Percentiles rank a stretch among this genome's conserved stretches.
Conservation (phyloP, 1,140 invertebrate species). For the Microvelia longipes region DNA sequence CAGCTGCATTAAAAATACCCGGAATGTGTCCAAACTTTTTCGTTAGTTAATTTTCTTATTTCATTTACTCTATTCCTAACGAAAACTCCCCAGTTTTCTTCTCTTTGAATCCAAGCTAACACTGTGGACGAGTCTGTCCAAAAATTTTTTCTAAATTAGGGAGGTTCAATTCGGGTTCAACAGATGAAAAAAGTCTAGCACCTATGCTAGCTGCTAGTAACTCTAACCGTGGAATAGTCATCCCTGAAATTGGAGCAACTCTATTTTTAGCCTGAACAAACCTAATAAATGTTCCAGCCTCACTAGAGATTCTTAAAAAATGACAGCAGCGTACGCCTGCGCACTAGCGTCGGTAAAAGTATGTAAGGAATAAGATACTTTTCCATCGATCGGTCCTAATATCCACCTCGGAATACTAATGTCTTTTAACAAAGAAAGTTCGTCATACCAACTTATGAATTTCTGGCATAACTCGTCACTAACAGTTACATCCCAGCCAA, state of each 20-base stretch:
- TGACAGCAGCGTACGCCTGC: constrained; percentile 22
- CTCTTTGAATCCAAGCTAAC: constrained; percentile 24
- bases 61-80: constrained; percentile 29
- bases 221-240: constrained; percentile 27
- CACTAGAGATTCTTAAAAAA: constrained; percentile 17
- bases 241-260: constrained; percentile 24
- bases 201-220: constrained; percentile 27
- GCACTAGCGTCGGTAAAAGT: constrained; percentile 26
- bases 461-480: neutral
- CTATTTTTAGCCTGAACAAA: constrained; percentile 19
- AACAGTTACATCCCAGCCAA: neutral
- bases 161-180: neutral
- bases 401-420: neutral
- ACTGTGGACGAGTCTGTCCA: constrained; percentile 28
- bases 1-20: constrained; percentile 17
- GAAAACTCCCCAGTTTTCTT: constrained; percentile 26
- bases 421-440: neutral
- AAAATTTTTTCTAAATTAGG: constrained; percentile 15
- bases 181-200: constrained; percentile 16
- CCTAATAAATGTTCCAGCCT: neutral
- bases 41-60: constrained; percentile 7
- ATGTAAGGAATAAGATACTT: constrained; percentile 20
- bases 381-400: neutral
- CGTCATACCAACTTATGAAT: neutral
- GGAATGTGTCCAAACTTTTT: constrained; percentile 3